These are phyloP conservation scores for Amblyraja radiata DNA, from an alignment of 2,797 vertebrate genomes.

Conservation along the genomic window DNA sequence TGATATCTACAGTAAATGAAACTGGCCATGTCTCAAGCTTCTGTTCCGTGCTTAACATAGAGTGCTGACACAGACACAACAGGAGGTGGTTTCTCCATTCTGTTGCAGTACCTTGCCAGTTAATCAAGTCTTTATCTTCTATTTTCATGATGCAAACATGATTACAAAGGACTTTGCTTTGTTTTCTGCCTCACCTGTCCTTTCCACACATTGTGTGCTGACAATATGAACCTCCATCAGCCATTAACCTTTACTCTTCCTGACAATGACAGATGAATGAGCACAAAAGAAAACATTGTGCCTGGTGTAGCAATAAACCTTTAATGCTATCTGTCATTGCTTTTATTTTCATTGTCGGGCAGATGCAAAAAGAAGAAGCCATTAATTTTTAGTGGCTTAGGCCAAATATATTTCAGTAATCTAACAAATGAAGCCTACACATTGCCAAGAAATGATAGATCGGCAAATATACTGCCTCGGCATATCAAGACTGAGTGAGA, in stretches of 20 bases:
- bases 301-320: conserved; percentile 8
- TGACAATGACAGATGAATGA: conserved; percentile 24
- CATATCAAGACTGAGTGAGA: not conserved
- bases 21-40: not conserved
- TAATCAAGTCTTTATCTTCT: conserved; percentile 19
- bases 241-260: conserved; percentile 31
- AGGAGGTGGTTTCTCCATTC: not conserved
- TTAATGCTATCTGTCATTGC: conserved; percentile 1
- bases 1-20: not conserved
- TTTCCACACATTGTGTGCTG: not conserved
- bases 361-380: conserved; percentile 7
- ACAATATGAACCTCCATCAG: not conserved
- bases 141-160: conserved; percentile 26
- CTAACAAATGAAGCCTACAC: not conserved
- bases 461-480: not conserved
- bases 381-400: conserved; percentile 21
- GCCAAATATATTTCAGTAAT: not conserved
- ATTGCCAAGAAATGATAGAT: not conserved
- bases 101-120: not conserved
- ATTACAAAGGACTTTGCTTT: not conserved
- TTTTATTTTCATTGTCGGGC: not conserved
- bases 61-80: not conserved
- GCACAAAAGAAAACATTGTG: not conserved
- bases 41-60: not conserved
- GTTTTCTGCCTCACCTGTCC: conserved; percentile 16